These are phyloP conservation scores for Ectropis grisescens DNA, from an alignment of 1,140 invertebrate genomes.

Conservation along the genomic window DNA sequence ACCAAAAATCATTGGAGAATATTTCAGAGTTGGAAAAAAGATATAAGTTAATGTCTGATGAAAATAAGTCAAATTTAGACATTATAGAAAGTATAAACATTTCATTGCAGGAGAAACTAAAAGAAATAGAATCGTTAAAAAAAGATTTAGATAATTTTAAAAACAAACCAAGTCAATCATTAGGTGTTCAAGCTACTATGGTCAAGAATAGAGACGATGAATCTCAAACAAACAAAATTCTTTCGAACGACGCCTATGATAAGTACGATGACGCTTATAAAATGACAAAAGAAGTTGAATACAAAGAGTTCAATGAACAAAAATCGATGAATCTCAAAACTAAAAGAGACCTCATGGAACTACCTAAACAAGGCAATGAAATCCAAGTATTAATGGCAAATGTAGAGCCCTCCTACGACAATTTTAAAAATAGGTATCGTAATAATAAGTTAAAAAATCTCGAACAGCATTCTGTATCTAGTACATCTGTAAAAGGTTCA, in stretches of 20 bases:
- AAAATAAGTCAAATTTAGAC: constrained; percentile 14
- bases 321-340: no score
- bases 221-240: no score
- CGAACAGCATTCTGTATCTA: constrained; percentile 43
- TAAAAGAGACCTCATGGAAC: no score
- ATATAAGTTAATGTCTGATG: constrained; percentile 8
- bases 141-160: constrained; percentile 19
- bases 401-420: constrained; percentile 25
- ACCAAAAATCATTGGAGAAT: constrained; percentile 25
- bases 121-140: constrained; percentile 24
- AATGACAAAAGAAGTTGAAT: no score
- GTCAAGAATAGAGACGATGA: no score
- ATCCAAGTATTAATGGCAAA: constrained; percentile 34
- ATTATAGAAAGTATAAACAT: constrained; percentile 18
- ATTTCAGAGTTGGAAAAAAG: constrained; percentile 29
- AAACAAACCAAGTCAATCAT: constrained; percentile 14
- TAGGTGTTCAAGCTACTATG: constrained; percentile 4
- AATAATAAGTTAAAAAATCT: constrained; percentile 40
- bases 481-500: no score
- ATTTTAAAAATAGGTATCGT: constrained; percentile 29
- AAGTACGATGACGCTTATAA: no score
- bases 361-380: no score
- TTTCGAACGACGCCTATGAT: no score
- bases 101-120: constrained; percentile 23
- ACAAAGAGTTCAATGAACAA: no score